Conservation (phyloP, 2,888 invertebrate species). For the Minunthozetes semirufus region DNA sequence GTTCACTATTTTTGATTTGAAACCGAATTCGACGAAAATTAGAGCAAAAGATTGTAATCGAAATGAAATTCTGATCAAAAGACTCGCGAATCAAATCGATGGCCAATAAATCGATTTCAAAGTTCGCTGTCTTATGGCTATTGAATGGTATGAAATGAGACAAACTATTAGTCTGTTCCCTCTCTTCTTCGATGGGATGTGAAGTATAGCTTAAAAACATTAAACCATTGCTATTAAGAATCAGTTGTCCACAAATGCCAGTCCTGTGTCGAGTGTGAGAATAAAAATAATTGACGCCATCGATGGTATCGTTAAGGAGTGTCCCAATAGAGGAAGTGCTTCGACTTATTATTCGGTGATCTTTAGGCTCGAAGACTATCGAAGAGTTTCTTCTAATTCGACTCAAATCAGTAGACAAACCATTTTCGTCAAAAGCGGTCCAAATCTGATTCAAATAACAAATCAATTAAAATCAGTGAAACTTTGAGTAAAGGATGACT, state of each 20-base stretch:
- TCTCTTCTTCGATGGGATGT: neutral
- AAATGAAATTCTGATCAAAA: neutral
- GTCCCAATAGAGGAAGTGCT: neutral
- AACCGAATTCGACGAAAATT: conserved; percentile 25
- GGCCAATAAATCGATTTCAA: conserved; percentile 30
- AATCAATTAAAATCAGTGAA: neutral
- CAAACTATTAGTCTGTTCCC: neutral
- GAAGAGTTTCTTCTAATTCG: neutral
- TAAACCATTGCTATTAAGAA: neutral
- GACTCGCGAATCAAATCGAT: conserved; percentile 7
- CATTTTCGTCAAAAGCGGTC: neutral
- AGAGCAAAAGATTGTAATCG: conserved; percentile 14
- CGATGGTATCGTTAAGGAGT: neutral
- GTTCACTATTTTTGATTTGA: conserved; percentile 5
- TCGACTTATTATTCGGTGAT: neutral
- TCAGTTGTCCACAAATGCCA: conserved; percentile 17
- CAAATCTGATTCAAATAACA: neutral
- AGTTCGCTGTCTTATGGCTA: neutral
- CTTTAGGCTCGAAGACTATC: neutral
- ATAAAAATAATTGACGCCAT: conserved; percentile 15
- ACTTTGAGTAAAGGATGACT: neutral
- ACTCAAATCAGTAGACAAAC: neutral
- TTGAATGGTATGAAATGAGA: neutral
- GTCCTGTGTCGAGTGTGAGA: neutral
- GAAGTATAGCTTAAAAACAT: conserved; percentile 2